phyloP scores from a whole-genome alignment of 92 coral and sea anemone species.

The Epizoanthus stellaris region DNA sequence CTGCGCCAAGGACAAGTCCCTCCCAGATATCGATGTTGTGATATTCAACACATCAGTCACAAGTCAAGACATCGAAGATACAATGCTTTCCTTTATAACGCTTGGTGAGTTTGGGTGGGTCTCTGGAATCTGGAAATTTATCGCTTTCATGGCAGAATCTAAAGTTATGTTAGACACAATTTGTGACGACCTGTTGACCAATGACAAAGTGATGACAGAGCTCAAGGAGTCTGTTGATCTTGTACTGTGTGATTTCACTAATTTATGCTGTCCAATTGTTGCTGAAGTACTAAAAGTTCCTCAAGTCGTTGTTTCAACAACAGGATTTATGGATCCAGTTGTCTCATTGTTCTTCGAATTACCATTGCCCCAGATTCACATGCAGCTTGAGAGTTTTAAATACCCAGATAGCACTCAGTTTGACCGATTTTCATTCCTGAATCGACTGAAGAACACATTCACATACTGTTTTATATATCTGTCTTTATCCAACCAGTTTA shows the following conservation, averaged over 20 bases:
- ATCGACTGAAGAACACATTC: slow-evolving; percentile 47
- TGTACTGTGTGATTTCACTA: slow-evolving; percentile 47
- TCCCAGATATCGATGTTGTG: slow-evolving; percentile 16
- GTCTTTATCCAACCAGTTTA: background rate
- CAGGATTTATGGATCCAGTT: slow-evolving; percentile 24
- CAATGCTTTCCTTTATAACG: background rate
- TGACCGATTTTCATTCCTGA: slow-evolving; percentile 35
- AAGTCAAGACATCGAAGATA: slow-evolving; percentile 27
- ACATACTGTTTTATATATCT: background rate
- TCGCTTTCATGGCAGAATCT: background rate
- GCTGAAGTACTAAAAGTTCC: slow-evolving; percentile 49
- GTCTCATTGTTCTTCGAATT: background rate
- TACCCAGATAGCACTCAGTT: too few species aligned
- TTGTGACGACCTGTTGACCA: slow-evolving; percentile 46
- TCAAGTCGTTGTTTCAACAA: slow-evolving; percentile 30
- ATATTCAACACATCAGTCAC: slow-evolving; percentile 40
- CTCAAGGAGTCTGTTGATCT: slow-evolving; percentile 47
- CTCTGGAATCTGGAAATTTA: slow-evolving; percentile 18
- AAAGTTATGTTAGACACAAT: slow-evolving; percentile 4
- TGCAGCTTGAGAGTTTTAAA: slow-evolving; percentile 13
- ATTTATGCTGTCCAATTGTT: slow-evolving; percentile 40
- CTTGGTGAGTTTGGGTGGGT: slow-evolving; percentile 20
- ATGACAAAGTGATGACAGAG: slow-evolving; percentile 27
- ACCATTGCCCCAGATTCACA: slow-evolving; percentile 29
- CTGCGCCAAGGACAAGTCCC: slow-evolving; percentile 9